phyloP scores from a whole-genome alignment of 2,888 invertebrate species.

The Plagiodera versicolora region DNA sequence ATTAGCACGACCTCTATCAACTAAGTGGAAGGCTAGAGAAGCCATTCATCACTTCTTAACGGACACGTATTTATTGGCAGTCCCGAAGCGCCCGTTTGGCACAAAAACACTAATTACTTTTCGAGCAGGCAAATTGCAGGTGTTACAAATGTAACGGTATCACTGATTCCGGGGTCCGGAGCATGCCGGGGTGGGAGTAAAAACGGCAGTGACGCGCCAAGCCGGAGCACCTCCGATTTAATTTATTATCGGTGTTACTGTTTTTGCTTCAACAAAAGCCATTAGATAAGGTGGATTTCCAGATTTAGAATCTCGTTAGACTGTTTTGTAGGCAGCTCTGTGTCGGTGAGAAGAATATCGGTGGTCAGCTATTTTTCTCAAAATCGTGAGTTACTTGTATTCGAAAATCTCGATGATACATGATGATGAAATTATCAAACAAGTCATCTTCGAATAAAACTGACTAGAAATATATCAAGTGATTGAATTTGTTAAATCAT shows the following conservation, averaged over 20 bases:
- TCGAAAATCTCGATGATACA: no score
- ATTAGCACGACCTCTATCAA: background rate
- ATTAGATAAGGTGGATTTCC: slow-evolving; percentile 12
- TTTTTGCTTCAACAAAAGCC: slow-evolving; percentile 33
- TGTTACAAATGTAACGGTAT: slow-evolving; percentile 52
- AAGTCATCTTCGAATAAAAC: no score
- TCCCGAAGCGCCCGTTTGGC: background rate
- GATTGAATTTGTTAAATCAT: no score
- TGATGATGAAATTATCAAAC: no score
- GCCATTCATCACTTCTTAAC: background rate
- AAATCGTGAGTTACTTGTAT: no score
- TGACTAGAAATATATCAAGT: no score
- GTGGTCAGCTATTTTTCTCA: no score
- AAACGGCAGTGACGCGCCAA: slow-evolving; percentile 32
- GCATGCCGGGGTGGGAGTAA: slow-evolving; percentile 19
- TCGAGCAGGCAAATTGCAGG: slow-evolving; percentile 55
- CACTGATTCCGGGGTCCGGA: slow-evolving; percentile 41
- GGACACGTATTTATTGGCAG: background rate
- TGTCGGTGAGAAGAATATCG: no score
- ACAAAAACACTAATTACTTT: slow-evolving; percentile 56
- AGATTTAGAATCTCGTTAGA: background rate
- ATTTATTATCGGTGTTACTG: slow-evolving; percentile 40
- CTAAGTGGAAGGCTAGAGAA: background rate
- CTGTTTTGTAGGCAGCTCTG: background rate
- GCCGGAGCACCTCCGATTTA: slow-evolving; percentile 38